Percentiles rank a stretch among this genome's conserved stretches.
phyloP scores from a whole-genome alignment of 2,797 vertebrate species.

The Hemitrygon akajei region DNA sequence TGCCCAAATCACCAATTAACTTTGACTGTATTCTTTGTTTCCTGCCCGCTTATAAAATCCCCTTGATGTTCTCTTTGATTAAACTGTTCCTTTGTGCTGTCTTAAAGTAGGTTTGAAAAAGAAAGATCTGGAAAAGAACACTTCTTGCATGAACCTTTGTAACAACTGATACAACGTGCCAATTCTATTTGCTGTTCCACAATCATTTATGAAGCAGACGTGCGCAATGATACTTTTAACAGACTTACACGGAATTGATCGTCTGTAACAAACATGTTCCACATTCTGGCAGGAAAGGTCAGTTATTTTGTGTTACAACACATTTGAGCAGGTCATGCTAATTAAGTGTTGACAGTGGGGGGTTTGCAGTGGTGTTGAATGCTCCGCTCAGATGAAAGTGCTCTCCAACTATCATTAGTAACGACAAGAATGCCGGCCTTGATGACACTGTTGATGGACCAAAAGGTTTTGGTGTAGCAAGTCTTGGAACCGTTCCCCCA shows the following conservation, averaged over 20 bases:
- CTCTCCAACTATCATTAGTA: slow-evolving; percentile 35
- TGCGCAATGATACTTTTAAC: background rate
- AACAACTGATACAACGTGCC: background rate
- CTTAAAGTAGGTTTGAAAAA: background rate
- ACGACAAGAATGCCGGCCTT: slow-evolving; percentile 12
- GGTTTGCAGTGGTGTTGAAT: background rate
- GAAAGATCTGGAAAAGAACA: background rate
- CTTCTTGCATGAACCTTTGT: background rate
- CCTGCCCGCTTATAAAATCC: background rate
- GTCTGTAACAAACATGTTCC: background rate
- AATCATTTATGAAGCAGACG: slow-evolving; percentile 2
- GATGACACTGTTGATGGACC: slow-evolving; percentile 31
- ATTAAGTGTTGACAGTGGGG: slow-evolving; percentile 36
- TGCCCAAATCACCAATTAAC: background rate
- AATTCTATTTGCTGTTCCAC: background rate
- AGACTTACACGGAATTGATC: background rate
- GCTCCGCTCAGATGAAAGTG: slow-evolving; percentile 23
- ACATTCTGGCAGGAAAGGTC: slow-evolving; percentile 11
- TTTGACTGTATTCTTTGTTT: background rate
- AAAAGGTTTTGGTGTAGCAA: slow-evolving; percentile 7
- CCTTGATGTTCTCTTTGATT: background rate
- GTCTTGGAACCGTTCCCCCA: background rate
- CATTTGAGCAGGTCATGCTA: slow-evolving; percentile 9
- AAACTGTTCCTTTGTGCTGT: background rate
- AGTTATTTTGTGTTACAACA: slow-evolving; percentile 33